phyloP scores from a whole-genome alignment of 2,113 vertebrate genomes.

The Oceanites oceanicus region DNA sequence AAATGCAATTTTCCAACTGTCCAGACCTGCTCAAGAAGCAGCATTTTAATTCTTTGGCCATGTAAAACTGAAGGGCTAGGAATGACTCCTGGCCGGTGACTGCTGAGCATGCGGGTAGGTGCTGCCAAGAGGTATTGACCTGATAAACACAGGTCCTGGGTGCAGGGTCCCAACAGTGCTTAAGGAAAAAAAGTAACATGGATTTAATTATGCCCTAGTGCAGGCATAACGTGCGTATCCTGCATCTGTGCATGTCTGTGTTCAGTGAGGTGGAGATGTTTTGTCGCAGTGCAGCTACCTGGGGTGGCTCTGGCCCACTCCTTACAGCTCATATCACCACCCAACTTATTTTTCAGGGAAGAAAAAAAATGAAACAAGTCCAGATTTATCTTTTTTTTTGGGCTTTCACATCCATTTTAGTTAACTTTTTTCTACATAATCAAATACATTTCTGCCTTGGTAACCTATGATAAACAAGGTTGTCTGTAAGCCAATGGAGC shows the following conservation, averaged over 20 bases:
- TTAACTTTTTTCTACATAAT: not conserved
- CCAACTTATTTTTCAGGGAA: not conserved
- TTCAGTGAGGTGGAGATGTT: not conserved
- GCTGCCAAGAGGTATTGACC: not conserved
- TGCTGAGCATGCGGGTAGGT: not conserved
- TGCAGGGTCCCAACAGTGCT: not conserved
- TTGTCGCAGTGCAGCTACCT: not conserved
- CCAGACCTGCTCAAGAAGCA: not conserved
- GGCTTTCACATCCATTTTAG: not conserved
- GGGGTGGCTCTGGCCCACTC: not conserved
- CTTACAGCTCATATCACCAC: not conserved
- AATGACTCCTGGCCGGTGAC: not conserved
- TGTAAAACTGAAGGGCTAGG: not conserved
- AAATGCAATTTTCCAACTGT: not conserved
- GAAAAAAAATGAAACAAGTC: not conserved
- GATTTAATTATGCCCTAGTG: not conserved
- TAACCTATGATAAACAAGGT: not conserved
- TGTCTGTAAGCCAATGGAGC: not conserved
- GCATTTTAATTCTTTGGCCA: not conserved
- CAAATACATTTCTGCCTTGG: not conserved
- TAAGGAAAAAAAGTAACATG: not conserved
- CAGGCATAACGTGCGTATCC: not conserved
- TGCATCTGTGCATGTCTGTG: rapidly evolving
- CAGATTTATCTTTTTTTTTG: not conserved
- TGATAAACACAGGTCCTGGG: not conserved